Conservation (phyloP, 92 coral and sea anemone genomes). For the Zoanthus solanderi region DNA sequence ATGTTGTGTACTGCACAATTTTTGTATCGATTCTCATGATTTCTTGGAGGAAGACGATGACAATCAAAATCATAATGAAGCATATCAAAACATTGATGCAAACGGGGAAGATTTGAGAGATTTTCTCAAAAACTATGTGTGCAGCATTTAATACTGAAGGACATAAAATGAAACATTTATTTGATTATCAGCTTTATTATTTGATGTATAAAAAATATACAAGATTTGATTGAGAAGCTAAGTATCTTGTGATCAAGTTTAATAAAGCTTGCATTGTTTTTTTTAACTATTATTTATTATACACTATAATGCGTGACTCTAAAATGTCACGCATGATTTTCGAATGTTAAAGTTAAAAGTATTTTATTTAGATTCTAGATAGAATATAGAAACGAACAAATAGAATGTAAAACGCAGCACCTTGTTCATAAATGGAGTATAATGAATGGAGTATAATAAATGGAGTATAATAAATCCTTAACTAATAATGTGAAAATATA, state of each 20-base stretch:
- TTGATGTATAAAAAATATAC: not conserved
- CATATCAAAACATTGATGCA: conserved; percentile 9
- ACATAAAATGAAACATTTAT: not conserved
- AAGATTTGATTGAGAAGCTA: not conserved
- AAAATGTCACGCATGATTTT: not conserved
- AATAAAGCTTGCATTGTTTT: not conserved
- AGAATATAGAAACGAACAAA: not conserved
- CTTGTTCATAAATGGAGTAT: not conserved
- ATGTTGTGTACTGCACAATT: conserved; percentile 40
- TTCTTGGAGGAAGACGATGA: conserved; percentile 25
- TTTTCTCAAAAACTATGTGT: not conserved
- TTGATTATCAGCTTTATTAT: not conserved
- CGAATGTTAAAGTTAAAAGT: not conserved
- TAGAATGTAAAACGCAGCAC: not conserved
- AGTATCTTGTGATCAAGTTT: not conserved
- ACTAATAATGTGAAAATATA: not conserved
- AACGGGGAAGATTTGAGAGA: conserved; percentile 31
- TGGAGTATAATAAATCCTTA: not conserved
- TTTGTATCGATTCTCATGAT: conserved; percentile 28
- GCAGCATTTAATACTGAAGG: not conserved
- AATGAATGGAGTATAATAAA: not conserved
- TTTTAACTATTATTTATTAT: no score
- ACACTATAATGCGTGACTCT: not conserved
- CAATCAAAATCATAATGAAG: conserved; percentile 10
- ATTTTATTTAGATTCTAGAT: conserved; percentile 1